Percentiles rank a stretch among this genome's conserved stretches.
Conservation (phyloP, 2,113 vertebrate genomes). For the Gallinago media region DNA sequence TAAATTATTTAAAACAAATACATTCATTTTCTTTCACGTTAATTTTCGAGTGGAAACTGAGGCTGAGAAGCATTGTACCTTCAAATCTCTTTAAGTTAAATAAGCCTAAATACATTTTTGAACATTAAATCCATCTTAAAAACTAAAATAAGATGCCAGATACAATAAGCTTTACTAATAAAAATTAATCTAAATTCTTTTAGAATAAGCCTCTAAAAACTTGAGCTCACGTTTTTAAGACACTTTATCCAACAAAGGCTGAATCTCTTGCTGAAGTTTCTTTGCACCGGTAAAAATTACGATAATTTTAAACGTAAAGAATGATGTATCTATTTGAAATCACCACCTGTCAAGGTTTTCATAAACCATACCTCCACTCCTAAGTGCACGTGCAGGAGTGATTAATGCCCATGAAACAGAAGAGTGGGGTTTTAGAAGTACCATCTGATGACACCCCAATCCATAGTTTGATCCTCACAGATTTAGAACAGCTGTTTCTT, state of each 20-base stretch:
- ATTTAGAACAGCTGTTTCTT: conserved; percentile 41
- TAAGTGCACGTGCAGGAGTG: not conserved
- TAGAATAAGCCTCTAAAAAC: not conserved
- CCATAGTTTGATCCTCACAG: conserved; percentile 20
- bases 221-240: not conserved
- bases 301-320: not conserved
- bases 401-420: conserved; percentile 6
- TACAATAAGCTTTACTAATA: not conserved
- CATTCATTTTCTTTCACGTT: not conserved
- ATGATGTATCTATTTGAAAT: not conserved
- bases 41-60: not conserved
- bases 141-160: not conserved
- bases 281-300: not conserved
- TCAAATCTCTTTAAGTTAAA: not conserved
- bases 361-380: not conserved
- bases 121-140: not conserved
- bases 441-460: not conserved
- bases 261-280: not conserved
- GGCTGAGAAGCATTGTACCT: not conserved
- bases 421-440: not conserved
- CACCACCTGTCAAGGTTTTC: not conserved
- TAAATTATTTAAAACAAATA: not conserved
- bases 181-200: not conserved
- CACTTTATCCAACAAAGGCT: not conserved
- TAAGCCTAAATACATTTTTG: not conserved